A percentile compares a stretch with the other conserved stretches of the same genome.
These are phyloP conservation scores for Heliothis subflexa DNA, from an alignment of 1,140 invertebrate species.

Conservation along the genomic window DNA sequence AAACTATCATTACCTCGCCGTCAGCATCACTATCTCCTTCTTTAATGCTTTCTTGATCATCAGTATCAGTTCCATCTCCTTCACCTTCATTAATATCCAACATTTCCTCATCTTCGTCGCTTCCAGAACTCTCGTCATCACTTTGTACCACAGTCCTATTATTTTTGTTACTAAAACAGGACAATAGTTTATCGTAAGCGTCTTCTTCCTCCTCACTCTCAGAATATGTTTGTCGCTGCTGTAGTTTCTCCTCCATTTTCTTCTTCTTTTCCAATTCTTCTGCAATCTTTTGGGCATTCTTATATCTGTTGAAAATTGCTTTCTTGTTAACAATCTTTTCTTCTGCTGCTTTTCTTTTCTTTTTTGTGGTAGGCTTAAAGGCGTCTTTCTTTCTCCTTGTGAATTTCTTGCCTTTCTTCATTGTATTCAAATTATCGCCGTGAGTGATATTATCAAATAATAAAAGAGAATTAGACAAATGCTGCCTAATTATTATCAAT, in stretches of 20 bases:
- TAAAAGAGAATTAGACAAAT: no score
- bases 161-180: constrained; percentile 81
- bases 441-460: background rate
- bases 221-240: constrained; percentile 66
- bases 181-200: constrained; percentile 85
- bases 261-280: constrained; percentile 77
- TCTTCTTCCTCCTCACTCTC: constrained; percentile 86
- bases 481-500: no score
- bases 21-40: constrained; percentile 17
- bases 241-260: constrained; percentile 71
- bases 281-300: constrained; percentile 81
- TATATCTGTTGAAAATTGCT: constrained; percentile 82
- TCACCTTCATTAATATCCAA: constrained; percentile 9
- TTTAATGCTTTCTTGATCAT: background rate
- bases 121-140: constrained; percentile 64
- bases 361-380: constrained; percentile 62
- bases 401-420: constrained; percentile 70
- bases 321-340: constrained; percentile 74
- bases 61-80: constrained; percentile 35
- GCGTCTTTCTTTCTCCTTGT: constrained; percentile 60
- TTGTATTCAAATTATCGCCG: constrained; percentile 22
- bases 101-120: constrained; percentile 47
- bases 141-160: constrained; percentile 58
- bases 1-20: constrained; percentile 29
- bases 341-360: constrained; percentile 67